phyloP scores from a whole-genome alignment of 2,797 vertebrate species.

The Pantherophis alleghaniensis region DNA sequence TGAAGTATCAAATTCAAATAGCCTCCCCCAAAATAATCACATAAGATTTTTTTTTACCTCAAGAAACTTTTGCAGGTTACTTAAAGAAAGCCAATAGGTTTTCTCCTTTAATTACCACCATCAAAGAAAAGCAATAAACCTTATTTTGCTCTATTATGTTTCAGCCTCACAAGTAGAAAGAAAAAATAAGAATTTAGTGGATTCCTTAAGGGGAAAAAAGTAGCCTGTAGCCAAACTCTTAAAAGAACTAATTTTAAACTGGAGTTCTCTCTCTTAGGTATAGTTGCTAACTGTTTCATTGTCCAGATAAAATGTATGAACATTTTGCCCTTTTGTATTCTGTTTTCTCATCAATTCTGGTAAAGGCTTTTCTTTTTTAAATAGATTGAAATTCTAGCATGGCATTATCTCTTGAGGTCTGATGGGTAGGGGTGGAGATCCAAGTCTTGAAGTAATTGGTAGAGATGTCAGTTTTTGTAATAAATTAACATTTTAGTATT shows the following conservation, averaged over 20 bases:
- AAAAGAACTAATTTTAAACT: not conserved
- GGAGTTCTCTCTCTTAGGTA: not conserved
- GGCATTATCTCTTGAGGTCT: not conserved
- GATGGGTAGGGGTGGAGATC: not conserved
- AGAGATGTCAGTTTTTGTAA: not conserved
- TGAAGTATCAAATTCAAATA: not conserved
- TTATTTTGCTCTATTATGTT: not conserved
- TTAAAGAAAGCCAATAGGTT: not conserved
- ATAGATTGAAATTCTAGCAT: conserved; percentile 3
- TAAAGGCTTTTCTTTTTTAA: not conserved
- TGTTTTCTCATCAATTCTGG: not conserved
- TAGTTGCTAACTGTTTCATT: not conserved
- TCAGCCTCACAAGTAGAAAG: not conserved
- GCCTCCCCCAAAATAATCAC: not conserved
- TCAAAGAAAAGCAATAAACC: not conserved
- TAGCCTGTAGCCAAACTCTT: not conserved
- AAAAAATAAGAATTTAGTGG: not conserved
- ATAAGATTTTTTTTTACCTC: not conserved
- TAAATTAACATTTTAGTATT: conserved; percentile 16
- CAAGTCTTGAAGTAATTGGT: conserved; percentile 17
- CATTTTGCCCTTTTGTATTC: not conserved
- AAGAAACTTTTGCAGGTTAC: not conserved
- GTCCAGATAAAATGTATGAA: not conserved
- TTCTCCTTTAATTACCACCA: not conserved
- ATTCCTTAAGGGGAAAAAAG: not conserved